phyloP scores from a whole-genome alignment of 2,797 vertebrate genomes.

The Pseudochaenichthys georgianus region DNA sequence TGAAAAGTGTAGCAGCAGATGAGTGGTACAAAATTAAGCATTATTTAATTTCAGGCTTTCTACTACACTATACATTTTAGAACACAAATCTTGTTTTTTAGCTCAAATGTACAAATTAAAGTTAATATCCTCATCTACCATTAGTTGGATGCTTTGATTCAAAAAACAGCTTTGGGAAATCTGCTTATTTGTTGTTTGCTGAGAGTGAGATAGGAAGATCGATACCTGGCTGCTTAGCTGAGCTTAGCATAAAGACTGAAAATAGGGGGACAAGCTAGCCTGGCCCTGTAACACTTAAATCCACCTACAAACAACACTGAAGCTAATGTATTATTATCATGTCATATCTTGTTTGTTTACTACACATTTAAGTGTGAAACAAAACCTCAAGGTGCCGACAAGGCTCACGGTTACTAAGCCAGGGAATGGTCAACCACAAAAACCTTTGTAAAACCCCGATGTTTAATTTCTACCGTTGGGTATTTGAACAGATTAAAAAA shows the following conservation, averaged over 20 bases:
- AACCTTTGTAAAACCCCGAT: too few relatives aligned
- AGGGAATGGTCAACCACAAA: too few relatives aligned
- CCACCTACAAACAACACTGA: neutral
- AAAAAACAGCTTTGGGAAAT: neutral
- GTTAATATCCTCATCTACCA: neutral
- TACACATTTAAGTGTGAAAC: too few relatives aligned
- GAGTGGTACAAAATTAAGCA: neutral
- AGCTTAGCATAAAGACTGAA: constrained; percentile 1
- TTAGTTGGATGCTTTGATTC: neutral
- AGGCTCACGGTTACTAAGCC: too few relatives aligned
- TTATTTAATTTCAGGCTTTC: neutral
- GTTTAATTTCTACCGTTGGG: too few relatives aligned
- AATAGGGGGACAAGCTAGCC: neutral
- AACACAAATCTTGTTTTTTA: neutral
- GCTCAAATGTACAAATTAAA: neutral
- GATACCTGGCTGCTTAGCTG: neutral
- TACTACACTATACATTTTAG: neutral
- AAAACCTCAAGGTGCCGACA: too few relatives aligned
- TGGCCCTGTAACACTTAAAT: neutral
- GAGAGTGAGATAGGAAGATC: neutral
- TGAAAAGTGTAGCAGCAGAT: neutral
- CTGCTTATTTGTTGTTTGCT: neutral
- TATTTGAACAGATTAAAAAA: too few relatives aligned
- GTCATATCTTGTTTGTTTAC: too few relatives aligned
- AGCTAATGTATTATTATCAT: neutral